These are phyloP conservation scores for Mythimna ferrago DNA, from an alignment of 2,888 invertebrate species.

Conservation along the genomic window DNA sequence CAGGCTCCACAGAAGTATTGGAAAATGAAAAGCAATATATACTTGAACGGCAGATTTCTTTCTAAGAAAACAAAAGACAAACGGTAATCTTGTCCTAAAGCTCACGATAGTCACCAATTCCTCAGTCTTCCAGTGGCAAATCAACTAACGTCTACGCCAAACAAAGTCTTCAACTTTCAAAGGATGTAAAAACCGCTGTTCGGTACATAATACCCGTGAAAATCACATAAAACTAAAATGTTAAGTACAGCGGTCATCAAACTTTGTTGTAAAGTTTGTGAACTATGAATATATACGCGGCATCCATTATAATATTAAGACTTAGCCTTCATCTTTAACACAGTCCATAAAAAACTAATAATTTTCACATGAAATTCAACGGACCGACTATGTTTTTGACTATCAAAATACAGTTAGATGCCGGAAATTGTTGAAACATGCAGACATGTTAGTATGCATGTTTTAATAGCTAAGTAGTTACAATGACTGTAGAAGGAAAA, in stretches of 20 bases:
- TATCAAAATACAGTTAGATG: conserved; percentile 44
- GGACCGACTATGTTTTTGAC: conserved; percentile 20
- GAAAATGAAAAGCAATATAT: not conserved
- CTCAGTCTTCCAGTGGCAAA: conserved; percentile 14
- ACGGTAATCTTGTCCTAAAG: not conserved
- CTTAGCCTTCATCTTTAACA: conserved; percentile 24
- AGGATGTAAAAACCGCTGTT: conserved; percentile 12
- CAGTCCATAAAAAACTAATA: conserved; percentile 41
- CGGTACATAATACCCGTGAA: conserved; percentile 23
- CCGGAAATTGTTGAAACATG: conserved; percentile 21
- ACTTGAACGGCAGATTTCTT: not conserved
- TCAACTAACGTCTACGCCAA: conserved; percentile 4
- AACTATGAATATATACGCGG: conserved; percentile 35
- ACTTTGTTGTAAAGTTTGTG: conserved; percentile 38
- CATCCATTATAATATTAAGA: conserved; percentile 21
- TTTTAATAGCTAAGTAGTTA: conserved; percentile 18
- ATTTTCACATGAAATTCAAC: conserved; percentile 42
- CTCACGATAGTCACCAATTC: not conserved
- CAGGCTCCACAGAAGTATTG: not conserved
- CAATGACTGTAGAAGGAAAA: not conserved
- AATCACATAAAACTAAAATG: conserved; percentile 35
- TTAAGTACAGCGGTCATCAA: conserved; percentile 42
- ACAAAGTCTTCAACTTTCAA: conserved; percentile 23
- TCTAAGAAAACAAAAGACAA: not conserved
- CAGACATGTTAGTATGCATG: conserved; percentile 5